These are phyloP conservation scores for Macrophya alboannulata DNA, from an alignment of 2,888 invertebrate species.

Conservation along the genomic window DNA sequence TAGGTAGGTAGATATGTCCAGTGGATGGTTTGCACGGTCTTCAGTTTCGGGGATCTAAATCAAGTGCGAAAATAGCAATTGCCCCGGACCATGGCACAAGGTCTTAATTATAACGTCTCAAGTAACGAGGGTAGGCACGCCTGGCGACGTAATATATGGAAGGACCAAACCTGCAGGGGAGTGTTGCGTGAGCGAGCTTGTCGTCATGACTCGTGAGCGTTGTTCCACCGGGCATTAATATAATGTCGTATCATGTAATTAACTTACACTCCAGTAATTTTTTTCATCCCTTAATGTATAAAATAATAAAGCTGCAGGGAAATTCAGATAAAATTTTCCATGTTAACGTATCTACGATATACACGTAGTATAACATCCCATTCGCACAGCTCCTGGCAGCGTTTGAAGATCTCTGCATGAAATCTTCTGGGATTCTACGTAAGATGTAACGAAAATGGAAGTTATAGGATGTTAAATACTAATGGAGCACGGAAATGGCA, in stretches of 20 bases:
- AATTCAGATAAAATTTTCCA: not conserved
- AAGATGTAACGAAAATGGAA: conserved; percentile 14
- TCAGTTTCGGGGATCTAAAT: conserved; percentile 48
- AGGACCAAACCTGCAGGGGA: conserved; percentile 31
- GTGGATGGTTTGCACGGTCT: not conserved
- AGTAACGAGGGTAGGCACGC: conserved; percentile 55
- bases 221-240: conserved; percentile 41
- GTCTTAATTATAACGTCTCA: conserved; percentile 56
- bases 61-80: conserved; percentile 53
- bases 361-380: not conserved
- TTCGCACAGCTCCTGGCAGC: not conserved
- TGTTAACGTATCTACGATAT: not conserved
- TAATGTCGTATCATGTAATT: conserved; percentile 30
- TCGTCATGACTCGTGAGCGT: conserved; percentile 19
- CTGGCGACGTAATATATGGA: conserved; percentile 54
- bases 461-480: conserved; percentile 36
- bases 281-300: not conserved
- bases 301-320: too few species aligned
- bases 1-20: not conserved
- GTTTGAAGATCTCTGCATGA: not conserved
- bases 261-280: conserved; percentile 9
- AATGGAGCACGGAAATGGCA: not conserved
- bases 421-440: not conserved
- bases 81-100: conserved; percentile 49
- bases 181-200: conserved; percentile 22